Conservation (phyloP, 2,888 invertebrate species). For the Ganaspis brasiliensis region DNA sequence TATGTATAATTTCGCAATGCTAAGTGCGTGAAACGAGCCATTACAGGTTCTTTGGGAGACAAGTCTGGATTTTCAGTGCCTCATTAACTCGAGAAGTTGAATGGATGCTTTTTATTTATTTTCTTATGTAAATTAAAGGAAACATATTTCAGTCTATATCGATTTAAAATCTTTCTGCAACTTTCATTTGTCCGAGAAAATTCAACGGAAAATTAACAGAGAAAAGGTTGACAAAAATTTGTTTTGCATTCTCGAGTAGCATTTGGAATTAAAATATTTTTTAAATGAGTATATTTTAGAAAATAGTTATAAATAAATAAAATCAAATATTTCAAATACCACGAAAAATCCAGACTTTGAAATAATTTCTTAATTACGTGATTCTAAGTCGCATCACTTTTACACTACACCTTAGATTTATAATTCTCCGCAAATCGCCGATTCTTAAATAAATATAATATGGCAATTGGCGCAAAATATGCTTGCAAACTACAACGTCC, state of each 20-base stretch:
- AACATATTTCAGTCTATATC: no score
- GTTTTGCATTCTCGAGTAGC: background rate
- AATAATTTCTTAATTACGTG: slow-evolving; percentile 19
- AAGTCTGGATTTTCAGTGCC: slow-evolving; percentile 32
- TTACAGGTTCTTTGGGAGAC: slow-evolving; percentile 16
- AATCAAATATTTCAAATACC: background rate
- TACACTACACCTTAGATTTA: slow-evolving; percentile 30
- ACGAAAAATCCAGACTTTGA: slow-evolving; percentile 1
- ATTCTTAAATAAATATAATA: slow-evolving; percentile 40
- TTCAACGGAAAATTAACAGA: background rate
- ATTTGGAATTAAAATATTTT: no score
- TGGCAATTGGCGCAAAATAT: slow-evolving; percentile 35
- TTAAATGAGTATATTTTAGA: no score
- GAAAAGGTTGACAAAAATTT: background rate
- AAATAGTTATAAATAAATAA: background rate
- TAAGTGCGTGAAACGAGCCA: slow-evolving; percentile 33
- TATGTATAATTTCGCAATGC: slow-evolving; percentile 31
- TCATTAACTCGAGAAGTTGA: background rate
- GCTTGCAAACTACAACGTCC: slow-evolving; percentile 24
- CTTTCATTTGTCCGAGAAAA: no score
- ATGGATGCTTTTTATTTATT: background rate
- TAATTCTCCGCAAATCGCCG: slow-evolving; percentile 32
- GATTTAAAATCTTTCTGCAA: no score
- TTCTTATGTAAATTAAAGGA: no score
- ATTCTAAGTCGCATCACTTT: slow-evolving; percentile 38